Conservation (phyloP, 2,113 vertebrate species). For the Anarrhichthys ocellatus region DNA sequence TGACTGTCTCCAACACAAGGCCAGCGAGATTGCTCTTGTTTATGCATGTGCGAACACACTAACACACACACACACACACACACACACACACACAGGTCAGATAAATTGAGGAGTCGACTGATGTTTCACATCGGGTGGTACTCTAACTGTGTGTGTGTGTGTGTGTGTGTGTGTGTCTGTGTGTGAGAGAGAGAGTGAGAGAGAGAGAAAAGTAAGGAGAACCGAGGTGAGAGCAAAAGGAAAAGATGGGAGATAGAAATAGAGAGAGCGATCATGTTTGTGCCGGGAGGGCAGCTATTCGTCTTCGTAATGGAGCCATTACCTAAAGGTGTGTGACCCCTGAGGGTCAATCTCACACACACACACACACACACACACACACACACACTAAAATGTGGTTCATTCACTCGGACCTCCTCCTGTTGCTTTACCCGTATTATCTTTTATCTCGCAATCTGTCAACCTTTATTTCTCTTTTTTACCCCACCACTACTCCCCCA, state of each 20-base stretch:
- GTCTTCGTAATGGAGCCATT: slow-evolving; percentile 77
- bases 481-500: background rate
- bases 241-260: slow-evolving; percentile 16
- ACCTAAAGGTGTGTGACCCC: slow-evolving; percentile 60
- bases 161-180: too few species aligned
- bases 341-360: slow-evolving; percentile 46
- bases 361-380: slow-evolving; percentile 23
- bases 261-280: slow-evolving; percentile 41
- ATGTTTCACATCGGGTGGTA: slow-evolving; percentile 38
- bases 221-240: slow-evolving; percentile 8
- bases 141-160: background rate
- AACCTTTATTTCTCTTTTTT: background rate
- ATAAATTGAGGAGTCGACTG: slow-evolving; percentile 60
- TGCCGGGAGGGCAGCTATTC: slow-evolving; percentile 58
- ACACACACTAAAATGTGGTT: background rate
- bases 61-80: slow-evolving; percentile 29
- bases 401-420: background rate
- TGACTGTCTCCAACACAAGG: slow-evolving; percentile 64
- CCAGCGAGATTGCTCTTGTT: slow-evolving; percentile 29
- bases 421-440: background rate
- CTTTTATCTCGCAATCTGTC: background rate
- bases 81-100: slow-evolving; percentile 44
- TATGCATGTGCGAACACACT: background rate
- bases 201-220: slow-evolving; percentile 11
- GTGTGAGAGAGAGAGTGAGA: background rate